A percentile compares a stretch with the other conserved stretches of the same genome.
phyloP scores from a whole-genome alignment of 1,140 invertebrate species.

The Coenobita brevimanus region DNA sequence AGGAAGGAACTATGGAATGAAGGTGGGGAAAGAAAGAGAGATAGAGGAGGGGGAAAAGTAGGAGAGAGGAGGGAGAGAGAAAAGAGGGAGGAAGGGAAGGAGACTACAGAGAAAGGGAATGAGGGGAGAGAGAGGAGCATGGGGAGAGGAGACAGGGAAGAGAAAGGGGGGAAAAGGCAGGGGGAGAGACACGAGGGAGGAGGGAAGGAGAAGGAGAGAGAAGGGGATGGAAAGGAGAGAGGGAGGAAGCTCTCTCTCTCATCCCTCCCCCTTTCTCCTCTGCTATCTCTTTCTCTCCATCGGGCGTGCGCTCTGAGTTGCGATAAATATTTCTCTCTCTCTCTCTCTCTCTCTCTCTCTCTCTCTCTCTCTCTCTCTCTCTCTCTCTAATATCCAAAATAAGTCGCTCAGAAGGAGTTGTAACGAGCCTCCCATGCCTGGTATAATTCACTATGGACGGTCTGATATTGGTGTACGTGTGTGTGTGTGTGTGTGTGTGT shows the following conservation, averaged over 20 bases:
- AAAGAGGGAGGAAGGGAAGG: background rate
- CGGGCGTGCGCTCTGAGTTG: no score
- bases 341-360: slow-evolving; percentile 20
- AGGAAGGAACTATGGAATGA: background rate
- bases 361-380: background rate
- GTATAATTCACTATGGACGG: no score
- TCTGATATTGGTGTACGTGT: background rate
- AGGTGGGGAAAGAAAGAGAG: background rate
- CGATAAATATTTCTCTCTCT: background rate
- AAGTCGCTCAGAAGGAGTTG: no score
- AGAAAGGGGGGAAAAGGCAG: no score
- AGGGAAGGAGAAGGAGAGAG: background rate
- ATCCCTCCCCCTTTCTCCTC: background rate
- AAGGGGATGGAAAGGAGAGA: background rate
- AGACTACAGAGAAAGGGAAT: no score
- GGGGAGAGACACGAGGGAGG: background rate
- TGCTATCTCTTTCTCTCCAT: background rate
- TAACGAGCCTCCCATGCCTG: no score
- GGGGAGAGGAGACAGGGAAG: no score
- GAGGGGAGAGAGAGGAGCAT: no score
- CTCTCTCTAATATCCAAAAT: background rate
- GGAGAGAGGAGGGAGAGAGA: background rate
- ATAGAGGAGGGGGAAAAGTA: no score
- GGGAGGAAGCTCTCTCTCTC: background rate
- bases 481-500: background rate